Evolutionary conservation across 1,140 invertebrate species (phyloP), one percentile per base, ranked within the genome.

Genomic region (Acromyrmex echinatior): DNA sequence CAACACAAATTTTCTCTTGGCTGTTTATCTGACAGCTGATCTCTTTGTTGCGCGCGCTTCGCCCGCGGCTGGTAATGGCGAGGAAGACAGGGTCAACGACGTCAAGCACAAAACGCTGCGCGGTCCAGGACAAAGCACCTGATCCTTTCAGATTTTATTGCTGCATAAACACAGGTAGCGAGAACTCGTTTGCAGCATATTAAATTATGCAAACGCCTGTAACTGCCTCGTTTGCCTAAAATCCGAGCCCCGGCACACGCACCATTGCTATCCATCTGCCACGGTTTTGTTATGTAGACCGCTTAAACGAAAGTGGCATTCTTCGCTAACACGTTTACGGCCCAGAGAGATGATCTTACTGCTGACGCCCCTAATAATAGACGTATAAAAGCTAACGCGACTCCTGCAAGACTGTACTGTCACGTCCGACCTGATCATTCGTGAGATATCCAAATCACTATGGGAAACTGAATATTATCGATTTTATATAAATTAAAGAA

Each of bases 191-290:
- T 74, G 80, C 80, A 84, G 80, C 80, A 84, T 76, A 84, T 84
- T 84, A 84, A 84, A 84, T 84, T 84, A 84, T 84, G 80, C 80
- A 84, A 84, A 84, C 80, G 80, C 80, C 80, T 84, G 80, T 84
- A 84, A 84, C 80, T 84, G 80, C 80, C 80, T 84, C 80, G 80
- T 84, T 84, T 84, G 80, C 80, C 80, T 84, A 84, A 84, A 84
- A 84, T 84, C 80, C 70, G 70, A 84, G 80, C 80, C 80, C 39
- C 56, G 80, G 80, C 80, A 84, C 80, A 84, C 80, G 80, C 80
- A 84, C 80, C 80, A 84, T 84, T 84, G 80, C 80, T 84, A 84
- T 84, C 80, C 80, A 84, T 84, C 80, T 84, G 80, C 80, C 80
- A 76, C 80, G 80, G 80, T 84, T 84, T 84, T 84, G 70, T 84